Conservation (phyloP, 37 sponge, comb jelly and placozoan genomes). For the Axinella damicornis region DNA sequence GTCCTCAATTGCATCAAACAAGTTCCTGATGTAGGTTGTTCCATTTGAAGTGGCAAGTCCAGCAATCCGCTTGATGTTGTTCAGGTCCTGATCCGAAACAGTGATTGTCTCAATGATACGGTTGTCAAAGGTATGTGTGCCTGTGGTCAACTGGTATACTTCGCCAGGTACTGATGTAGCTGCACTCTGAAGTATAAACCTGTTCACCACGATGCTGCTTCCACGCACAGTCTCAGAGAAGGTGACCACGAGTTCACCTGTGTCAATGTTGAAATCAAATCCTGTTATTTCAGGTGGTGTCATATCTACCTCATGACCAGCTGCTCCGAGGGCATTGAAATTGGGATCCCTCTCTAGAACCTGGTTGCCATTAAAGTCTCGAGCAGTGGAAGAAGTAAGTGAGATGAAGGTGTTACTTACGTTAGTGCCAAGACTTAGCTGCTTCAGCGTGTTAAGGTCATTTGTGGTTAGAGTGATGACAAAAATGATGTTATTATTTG, state of each 20-base stretch:
- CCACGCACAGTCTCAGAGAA: constrained; percentile 83
- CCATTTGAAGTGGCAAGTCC: constrained; percentile 72
- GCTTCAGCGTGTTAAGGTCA: constrained; percentile 75
- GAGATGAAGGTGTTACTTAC: constrained; percentile 75
- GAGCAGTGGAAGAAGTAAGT: constrained; percentile 44
- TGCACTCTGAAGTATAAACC: constrained; percentile 53
- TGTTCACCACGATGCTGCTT: constrained; percentile 38
- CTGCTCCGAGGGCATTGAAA: constrained; percentile 26
- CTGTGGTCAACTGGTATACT: constrained; percentile 27
- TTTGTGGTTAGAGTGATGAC: constrained; percentile 32
- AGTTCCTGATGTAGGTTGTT: constrained; percentile 73
- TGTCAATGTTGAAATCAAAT: constrained; percentile 69
- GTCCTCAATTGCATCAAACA: constrained; percentile 60
- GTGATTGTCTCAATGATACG: constrained; percentile 41
- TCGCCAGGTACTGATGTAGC: constrained; percentile 6
- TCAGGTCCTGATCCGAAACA: constrained; percentile 56
- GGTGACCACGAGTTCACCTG: constrained; percentile 53
- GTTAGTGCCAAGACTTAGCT: constrained; percentile 64
- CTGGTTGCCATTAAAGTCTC: constrained; percentile 73
- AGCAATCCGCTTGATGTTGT: constrained; percentile 66
- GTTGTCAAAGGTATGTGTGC: constrained; percentile 27
- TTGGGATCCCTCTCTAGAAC: constrained; percentile 23
- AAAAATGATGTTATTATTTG: constrained; percentile 33
- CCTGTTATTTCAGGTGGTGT: constrained; percentile 47
- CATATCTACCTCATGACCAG: constrained; percentile 47